Percentiles rank a stretch among this genome's conserved stretches.
These are phyloP conservation scores for Patella depressa DNA, from an alignment of 2,888 invertebrate genomes.

Conservation along the genomic window DNA sequence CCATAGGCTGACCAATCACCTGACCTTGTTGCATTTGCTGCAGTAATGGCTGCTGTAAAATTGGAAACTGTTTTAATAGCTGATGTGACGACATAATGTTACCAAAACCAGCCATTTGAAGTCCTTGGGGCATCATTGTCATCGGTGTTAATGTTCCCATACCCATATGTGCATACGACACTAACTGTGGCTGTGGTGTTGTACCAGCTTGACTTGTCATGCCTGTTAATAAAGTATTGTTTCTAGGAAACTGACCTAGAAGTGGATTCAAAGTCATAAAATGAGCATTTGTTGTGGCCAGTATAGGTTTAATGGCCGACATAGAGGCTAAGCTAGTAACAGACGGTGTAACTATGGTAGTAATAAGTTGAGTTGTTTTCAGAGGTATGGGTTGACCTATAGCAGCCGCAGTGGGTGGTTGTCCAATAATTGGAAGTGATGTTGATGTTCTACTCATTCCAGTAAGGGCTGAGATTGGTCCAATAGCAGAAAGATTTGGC, in stretches of 20 bases:
- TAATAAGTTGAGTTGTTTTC: conserved; percentile 10
- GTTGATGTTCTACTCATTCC: not conserved
- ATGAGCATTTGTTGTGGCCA: conserved; percentile 12
- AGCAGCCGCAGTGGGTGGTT: conserved; percentile 1
- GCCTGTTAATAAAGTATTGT: not conserved
- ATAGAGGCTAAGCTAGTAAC: conserved; percentile 11
- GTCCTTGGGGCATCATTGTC: conserved; percentile 46
- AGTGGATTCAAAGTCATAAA: conserved; percentile 17
- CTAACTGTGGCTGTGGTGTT: conserved; percentile 33
- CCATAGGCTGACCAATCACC: conserved; percentile 36
- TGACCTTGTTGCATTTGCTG: conserved; percentile 35
- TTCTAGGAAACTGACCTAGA: conserved; percentile 6
- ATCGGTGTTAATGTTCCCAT: conserved; percentile 51
- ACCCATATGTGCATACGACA: conserved; percentile 48
- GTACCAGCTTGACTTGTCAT: conserved; percentile 3
- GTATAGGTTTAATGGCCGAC: conserved; percentile 22
- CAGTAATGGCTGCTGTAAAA: conserved; percentile 44
- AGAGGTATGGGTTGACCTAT: not conserved
- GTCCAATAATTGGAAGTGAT: conserved; percentile 7
- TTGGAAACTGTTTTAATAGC: conserved; percentile 47
- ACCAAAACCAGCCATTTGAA: conserved; percentile 43
- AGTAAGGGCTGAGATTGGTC: conserved; percentile 4
- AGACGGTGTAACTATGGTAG: conserved; percentile 20
- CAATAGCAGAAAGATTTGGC: conserved; percentile 8
- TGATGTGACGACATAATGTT: conserved; percentile 42